phyloP scores from a whole-genome alignment of 2,888 invertebrate species.

The Spicauda simplicius region DNA sequence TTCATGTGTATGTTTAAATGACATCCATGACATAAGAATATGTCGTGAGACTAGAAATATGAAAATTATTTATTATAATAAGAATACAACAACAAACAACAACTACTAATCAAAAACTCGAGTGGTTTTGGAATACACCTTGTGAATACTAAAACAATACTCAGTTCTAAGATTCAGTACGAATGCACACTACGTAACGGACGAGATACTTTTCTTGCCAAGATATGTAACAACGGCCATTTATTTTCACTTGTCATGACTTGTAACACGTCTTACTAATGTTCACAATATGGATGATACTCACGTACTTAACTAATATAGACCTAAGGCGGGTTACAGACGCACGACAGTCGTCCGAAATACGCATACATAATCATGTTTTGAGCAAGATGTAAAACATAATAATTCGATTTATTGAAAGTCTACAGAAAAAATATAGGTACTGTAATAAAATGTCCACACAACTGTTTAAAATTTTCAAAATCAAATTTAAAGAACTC shows the following conservation, averaged over 20 bases:
- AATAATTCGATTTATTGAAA: too few species aligned
- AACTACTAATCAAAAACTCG: background rate
- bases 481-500: too few species aligned
- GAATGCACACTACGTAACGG: slow-evolving; percentile 7
- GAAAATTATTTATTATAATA: background rate
- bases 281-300: slow-evolving; percentile 58
- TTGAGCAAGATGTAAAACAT: too few species aligned
- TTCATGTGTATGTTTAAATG: too few species aligned
- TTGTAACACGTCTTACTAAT: slow-evolving; percentile 48
- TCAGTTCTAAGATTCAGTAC: background rate
- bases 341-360: background rate
- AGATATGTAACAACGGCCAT: slow-evolving; percentile 38
- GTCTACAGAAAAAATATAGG: too few species aligned
- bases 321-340: slow-evolving; percentile 58
- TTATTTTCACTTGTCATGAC: slow-evolving; percentile 46
- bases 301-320: slow-evolving; percentile 72
- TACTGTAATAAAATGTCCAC: too few species aligned
- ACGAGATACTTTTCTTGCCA: too few species aligned
- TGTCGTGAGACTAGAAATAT: too few species aligned
- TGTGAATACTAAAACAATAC: slow-evolving; percentile 9
- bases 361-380: too few species aligned
- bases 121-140: background rate
- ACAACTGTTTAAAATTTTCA: too few species aligned
- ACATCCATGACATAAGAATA: too few species aligned
- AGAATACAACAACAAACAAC: background rate